Percentiles rank a stretch among this genome's conserved stretches.
Conservation (phyloP, 2,113 vertebrate genomes). For the Campylomormyrus numenius region DNA sequence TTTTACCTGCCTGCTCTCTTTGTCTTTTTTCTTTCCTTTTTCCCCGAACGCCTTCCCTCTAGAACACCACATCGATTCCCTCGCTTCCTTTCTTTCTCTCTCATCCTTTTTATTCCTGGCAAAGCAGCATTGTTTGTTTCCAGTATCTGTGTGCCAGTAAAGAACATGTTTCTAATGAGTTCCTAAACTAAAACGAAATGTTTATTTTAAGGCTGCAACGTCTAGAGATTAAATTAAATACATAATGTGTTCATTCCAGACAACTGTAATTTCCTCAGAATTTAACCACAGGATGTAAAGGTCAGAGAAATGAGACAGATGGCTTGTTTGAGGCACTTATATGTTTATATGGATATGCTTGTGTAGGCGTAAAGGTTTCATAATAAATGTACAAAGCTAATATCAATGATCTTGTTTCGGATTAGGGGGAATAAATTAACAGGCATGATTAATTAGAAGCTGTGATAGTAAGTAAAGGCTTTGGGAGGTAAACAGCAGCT, state of each 20-base stretch:
- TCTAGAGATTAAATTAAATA: neutral
- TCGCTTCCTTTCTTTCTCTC: neutral
- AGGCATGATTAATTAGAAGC: neutral
- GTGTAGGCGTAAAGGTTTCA: neutral
- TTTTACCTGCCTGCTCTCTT: neutral
- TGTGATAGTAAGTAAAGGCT: neutral
- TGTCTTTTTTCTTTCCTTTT: neutral
- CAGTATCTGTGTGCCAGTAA: slow-evolving; percentile 2
- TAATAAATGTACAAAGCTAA: neutral
- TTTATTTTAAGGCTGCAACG: slow-evolving; percentile 20
- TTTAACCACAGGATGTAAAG: neutral
- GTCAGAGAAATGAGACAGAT: neutral
- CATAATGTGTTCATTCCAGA: neutral
- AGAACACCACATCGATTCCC: neutral
- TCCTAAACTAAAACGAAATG: slow-evolving; percentile 13
- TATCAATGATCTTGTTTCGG: neutral
- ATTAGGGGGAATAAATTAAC: neutral
- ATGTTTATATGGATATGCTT: neutral
- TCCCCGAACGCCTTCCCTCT: neutral
- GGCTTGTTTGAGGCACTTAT: neutral
- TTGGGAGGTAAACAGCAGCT: neutral
- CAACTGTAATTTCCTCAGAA: neutral
- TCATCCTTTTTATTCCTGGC: neutral
- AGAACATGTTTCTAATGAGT: slow-evolving; percentile 28
- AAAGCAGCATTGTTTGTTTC: slow-evolving; percentile 8